Evolutionary conservation across 2,113 vertebrate species (phyloP), one percentile per base, ranked within the genome.

Genomic region (Pterocles gutturalis): DNA sequence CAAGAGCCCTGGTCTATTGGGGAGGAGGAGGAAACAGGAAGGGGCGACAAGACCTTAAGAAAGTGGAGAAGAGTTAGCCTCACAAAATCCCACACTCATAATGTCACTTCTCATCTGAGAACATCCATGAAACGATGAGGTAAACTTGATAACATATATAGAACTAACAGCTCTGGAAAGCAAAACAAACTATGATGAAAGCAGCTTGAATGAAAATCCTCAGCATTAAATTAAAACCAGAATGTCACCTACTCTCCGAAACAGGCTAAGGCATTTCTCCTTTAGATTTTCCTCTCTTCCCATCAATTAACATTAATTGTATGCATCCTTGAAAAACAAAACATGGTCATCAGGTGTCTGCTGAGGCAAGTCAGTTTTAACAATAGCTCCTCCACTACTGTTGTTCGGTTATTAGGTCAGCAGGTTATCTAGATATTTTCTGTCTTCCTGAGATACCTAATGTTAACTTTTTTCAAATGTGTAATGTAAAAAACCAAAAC

Each of bases 81-180:
- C 31, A 53, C 7, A 29, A 51, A 89, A 66, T 17, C 60, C 18
- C 29, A 82, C 45, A 70, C 17, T 66, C 34, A 31, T 53, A 29
- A 17, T 8, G 9, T 38, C 38, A 79, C 14, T 62, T 69, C 41
- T 86, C 7, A 57, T 49, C 33, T 66, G 36, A 81, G 12, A 91
- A 24, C 11, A 77, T 36, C 10, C 25, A 69, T 5, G 15, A 31
- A 77, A 72, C 2, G 2, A 51, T 33, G 7, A 89, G 7, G 25
- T 53, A 70, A 79, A 66, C 26, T 13, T 15, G 7, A 61, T 1
- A 51, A 0, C 0, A 0, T 38, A 69, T 9, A 17, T 0, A 0
- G 31, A 80, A 77, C 49, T 48, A 61, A 46, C 7, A 69, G 34
- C 28, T 75, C 55, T 22, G 51, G 46, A 75, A 75, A 71, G 48